Base-by-base conservation (phyloP, 1,140 invertebrate genomes). In the Sipha flava region DNA sequence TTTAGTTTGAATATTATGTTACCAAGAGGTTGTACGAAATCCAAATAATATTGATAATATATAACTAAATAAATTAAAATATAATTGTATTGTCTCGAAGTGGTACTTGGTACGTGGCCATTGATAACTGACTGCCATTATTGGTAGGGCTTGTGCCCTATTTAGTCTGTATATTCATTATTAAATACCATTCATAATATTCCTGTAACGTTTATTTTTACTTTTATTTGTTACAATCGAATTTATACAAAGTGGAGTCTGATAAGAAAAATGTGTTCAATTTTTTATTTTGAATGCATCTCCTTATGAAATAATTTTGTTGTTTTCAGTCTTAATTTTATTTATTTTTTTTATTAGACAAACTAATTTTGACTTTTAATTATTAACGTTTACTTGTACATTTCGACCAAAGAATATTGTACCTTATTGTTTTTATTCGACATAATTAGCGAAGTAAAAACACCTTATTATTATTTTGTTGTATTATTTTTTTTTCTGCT, bases 161-260 rank as follows among this genome's bases (percentile, higher is more conserved):
- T 73, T 73, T 73, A 73, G 29, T 23, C 47, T 73, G 29, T 73
- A 73, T 14, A 73, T 73, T 52, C 47, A 52, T 34, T 23, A 34
- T 34, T 21, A 52, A 34, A 52, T 26, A 34, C 47, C 21, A 34
- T 73, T 52, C 16, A n/a, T 52, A 16, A 7, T 21, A n/a, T 4
- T 14, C 18, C 9, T 73, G 31, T 34, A 73, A 52, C 9, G 2
- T 34, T 31, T 21, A 26, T 52, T 70, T 34, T 31, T 52, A 7
- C 52, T 52, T 73, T 9, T 2, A 52, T 57, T 77, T n/a, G 57
- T 77, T 57, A 31, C 23, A 77, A 57, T 77, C 49, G 72, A 77
- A 77, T 77, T 77, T 77, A 77, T 77, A 77, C 29, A 77, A 77
- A 40, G 49, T 57, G 72, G 72, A 77, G 72, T 77, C 72, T 77